Evolutionary conservation across 2,888 invertebrate genomes (phyloP).

Genomic region (Sarcophaga carnaria): DNA sequence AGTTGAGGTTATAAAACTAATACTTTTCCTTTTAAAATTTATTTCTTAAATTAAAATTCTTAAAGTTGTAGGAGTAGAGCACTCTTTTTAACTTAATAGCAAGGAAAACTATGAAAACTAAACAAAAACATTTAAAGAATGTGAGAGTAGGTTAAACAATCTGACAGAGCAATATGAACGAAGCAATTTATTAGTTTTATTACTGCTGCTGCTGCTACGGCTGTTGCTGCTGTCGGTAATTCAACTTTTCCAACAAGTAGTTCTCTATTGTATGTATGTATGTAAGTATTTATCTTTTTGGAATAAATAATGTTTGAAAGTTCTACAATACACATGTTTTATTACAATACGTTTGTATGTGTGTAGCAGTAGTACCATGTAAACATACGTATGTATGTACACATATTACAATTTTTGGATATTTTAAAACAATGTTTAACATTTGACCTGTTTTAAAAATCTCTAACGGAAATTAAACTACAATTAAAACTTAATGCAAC

Average conservation of each 20-base stretch:
- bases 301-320: conserved; percentile 36
- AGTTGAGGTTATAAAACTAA: too few species aligned
- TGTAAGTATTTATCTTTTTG: conserved; percentile 23
- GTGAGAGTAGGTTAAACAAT: conserved; percentile 27
- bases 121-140: neutral
- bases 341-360: neutral
- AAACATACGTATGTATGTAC: neutral
- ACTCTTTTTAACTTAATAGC: too few species aligned
- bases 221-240: conserved; percentile 23
- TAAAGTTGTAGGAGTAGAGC: too few species aligned
- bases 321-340: conserved; percentile 28
- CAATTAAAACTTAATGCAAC: conserved; percentile 70
- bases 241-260: conserved; percentile 25
- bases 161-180: neutral
- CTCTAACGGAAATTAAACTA: conserved; percentile 71
- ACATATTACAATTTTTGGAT: neutral
- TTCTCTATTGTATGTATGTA: neutral
- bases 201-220: neutral
- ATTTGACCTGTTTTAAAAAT: conserved; percentile 65
- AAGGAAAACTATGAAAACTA: neutral
- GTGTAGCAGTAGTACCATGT: neutral
- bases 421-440: conserved; percentile 54
- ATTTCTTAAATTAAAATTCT: too few species aligned
- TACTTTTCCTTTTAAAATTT: too few species aligned
- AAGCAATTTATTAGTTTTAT: conserved; percentile 34